Evolutionary conservation across 2,113 vertebrate species (phyloP).

Genomic region (Pandion haliaetus): DNA sequence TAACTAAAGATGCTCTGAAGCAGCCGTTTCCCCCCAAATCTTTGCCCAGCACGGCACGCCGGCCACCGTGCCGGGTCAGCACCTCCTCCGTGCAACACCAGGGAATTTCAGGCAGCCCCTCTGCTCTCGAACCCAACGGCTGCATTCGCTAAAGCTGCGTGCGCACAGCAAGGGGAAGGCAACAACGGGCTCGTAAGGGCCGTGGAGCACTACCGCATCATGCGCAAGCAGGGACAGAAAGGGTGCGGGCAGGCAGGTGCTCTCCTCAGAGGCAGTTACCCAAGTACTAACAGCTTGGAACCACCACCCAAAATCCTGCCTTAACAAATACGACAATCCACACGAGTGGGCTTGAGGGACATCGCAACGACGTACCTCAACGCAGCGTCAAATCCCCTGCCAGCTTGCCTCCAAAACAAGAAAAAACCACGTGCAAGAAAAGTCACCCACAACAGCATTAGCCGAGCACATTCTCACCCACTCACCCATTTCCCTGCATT

Average conservation of each 20-base stretch:
- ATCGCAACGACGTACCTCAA: background rate
- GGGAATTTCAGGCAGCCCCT: background rate
- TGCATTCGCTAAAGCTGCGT: background rate
- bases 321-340: accelerated
- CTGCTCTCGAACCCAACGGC: background rate
- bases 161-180: too few relatives aligned
- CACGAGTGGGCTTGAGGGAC: background rate
- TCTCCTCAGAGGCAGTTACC: background rate
- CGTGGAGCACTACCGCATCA: too few relatives aligned
- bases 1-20: background rate
- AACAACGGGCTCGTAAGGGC: too few relatives aligned
- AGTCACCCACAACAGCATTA: too few relatives aligned
- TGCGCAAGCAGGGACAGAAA: background rate
- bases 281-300: background rate
- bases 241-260: too few relatives aligned
- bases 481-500: background rate
- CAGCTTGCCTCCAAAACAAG: background rate
- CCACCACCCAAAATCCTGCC: background rate
- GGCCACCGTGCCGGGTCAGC: background rate
- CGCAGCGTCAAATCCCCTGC: too few relatives aligned
- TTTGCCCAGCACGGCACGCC: accelerated
- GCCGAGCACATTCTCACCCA: background rate
- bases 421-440: too few relatives aligned
- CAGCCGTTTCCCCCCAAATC: background rate
- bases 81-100: background rate